Conservation (phyloP, 2,797 vertebrate genomes). For the Chlorospingus semifuscus region DNA sequence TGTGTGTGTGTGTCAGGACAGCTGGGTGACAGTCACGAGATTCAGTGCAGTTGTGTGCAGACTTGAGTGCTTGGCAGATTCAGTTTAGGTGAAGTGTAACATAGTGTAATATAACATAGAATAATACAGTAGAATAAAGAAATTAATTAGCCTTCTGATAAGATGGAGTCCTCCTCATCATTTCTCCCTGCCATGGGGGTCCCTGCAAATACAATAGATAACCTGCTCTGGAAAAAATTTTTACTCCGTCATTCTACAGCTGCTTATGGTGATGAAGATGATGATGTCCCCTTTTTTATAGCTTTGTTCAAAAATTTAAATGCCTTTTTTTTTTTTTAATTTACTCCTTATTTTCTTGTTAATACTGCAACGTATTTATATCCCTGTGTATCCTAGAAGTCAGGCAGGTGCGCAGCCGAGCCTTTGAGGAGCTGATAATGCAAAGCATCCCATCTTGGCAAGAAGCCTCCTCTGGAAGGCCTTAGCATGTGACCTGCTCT, state of each 20-base stretch:
- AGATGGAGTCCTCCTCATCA: too few species aligned
- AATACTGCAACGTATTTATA: too few species aligned
- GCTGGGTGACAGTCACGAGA: fast-evolving
- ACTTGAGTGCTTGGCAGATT: too few species aligned
- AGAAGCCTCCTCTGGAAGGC: background rate
- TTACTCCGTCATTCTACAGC: background rate
- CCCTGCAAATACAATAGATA: background rate
- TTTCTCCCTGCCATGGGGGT: too few species aligned
- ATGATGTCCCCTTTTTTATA: background rate
- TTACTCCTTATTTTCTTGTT: background rate
- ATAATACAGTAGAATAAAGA: too few species aligned
- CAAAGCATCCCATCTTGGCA: background rate
- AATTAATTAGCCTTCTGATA: too few species aligned
- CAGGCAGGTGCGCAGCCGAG: background rate
- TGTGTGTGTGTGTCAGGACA: too few species aligned
- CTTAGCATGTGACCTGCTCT: background rate
- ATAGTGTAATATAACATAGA: too few species aligned
- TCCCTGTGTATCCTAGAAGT: background rate
- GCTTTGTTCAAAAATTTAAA: background rate
- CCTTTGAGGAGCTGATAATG: background rate
- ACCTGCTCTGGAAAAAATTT: background rate
- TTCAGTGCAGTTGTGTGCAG: too few species aligned
- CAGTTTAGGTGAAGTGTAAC: too few species aligned
- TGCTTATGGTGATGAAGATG: background rate
- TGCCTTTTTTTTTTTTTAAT: fast-evolving